phyloP scores from a whole-genome alignment of 1,140 invertebrate genomes.

The Nasonia longicornis region DNA sequence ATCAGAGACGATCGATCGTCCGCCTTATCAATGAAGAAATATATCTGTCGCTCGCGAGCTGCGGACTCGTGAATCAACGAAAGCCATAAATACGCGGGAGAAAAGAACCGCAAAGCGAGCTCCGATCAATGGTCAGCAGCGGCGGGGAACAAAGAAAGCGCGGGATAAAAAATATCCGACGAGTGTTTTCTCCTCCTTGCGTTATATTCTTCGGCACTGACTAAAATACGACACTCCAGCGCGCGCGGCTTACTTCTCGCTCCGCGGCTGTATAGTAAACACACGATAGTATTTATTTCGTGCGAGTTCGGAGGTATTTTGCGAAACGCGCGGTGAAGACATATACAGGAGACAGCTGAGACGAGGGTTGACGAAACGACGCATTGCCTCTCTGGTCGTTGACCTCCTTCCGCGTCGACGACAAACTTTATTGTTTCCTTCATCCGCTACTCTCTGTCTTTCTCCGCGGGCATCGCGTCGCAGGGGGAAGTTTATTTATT shows the following conservation, averaged over 20 bases:
- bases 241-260: background rate
- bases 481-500: no score
- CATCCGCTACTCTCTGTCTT: background rate
- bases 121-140: conserved; percentile 6
- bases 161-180: conserved; percentile 22
- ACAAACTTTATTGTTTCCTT: background rate
- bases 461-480: no score
- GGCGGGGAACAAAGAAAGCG: conserved; percentile 5
- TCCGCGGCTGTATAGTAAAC: background rate
- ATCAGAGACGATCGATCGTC: background rate
- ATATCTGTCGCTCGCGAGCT: conserved; percentile 26
- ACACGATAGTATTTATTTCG: background rate
- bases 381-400: background rate
- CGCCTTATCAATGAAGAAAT: conserved; percentile 43
- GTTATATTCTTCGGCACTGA: background rate
- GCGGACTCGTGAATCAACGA: conserved; percentile 28
- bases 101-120: conserved; percentile 34
- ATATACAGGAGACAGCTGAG: background rate
- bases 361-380: background rate
- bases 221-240: background rate
- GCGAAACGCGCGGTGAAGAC: background rate
- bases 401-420: conserved; percentile 1
- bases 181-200: conserved; percentile 34
- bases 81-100: conserved; percentile 34
- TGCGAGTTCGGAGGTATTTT: background rate